Percentiles rank a stretch among this genome's conserved stretches.
Evolutionary conservation across 2,113 vertebrate species (phyloP).

Genomic region (Monopterus albus): DNA sequence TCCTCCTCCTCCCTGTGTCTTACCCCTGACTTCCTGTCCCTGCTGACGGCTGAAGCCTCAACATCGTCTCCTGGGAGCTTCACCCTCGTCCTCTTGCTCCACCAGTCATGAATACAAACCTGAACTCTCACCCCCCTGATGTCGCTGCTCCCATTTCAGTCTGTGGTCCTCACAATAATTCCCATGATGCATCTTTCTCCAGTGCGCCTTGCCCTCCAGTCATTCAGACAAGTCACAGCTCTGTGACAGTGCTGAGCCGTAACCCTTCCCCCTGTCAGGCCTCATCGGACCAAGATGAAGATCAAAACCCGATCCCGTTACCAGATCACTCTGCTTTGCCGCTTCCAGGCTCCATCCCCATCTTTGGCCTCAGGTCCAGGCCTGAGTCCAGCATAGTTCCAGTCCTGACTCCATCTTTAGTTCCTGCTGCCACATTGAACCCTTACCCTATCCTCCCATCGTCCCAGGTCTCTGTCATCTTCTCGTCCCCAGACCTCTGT

Average conservation of each 20-base stretch:
- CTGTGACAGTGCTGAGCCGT: fast-evolving
- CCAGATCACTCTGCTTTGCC: fast-evolving
- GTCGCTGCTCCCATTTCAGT: neutral
- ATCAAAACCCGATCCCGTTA: neutral
- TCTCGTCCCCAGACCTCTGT: conserved; percentile 35
- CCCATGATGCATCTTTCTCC: neutral
- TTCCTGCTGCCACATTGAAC: neutral
- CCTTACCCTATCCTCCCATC: neutral
- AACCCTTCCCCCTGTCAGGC: neutral
- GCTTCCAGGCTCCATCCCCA: neutral
- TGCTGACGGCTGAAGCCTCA: conserved; percentile 1
- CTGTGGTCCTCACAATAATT: neutral
- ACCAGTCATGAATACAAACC: conserved; percentile 9
- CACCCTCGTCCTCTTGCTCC: neutral
- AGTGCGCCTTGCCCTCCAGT: neutral
- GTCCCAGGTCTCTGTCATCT: conserved; percentile 40
- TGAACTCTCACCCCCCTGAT: fast-evolving
- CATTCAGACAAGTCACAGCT: conserved; percentile 19
- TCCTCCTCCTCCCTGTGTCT: neutral
- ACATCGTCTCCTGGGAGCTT: neutral
- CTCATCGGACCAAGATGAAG: neutral
- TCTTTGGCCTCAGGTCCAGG: neutral
- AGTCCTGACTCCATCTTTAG: neutral
- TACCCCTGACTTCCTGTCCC: neutral
- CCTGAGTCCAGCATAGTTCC: neutral